Evolutionary conservation across 2,888 invertebrate genomes (phyloP), one percentile per base, ranked within the genome.

Genomic region (Papilio protenor): DNA sequence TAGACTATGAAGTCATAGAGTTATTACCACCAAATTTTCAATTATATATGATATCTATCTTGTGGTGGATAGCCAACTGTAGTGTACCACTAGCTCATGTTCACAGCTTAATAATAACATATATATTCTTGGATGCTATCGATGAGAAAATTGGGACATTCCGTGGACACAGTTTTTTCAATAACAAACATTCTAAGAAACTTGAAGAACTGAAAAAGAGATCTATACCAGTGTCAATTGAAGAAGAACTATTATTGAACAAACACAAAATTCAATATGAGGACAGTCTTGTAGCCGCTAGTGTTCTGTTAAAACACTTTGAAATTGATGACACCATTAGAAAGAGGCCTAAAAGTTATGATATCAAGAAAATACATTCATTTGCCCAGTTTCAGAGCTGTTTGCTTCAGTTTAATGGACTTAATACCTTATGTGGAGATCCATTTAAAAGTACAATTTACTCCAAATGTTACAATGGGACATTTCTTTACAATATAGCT

Each of bases 401-500:
- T 84, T 86, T 96, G 57, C 90, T 92, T 14, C 95, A 96, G 82
- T 88, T 95, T 2, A 95, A 95, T 82, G 91, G 95, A 83, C 89
- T 98, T 14, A 98, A 98, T 90, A 93, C 91, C 1, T 85, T 98
- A 59, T 94, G 97, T 74, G 92, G 95, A 77, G 92, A 89, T 78
- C 96, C 96, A 0, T 96, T 96, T 84, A 86, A 93, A 55, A 89
- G 92, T 81, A 95, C 96, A 61, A 90, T 93, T 57, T 95, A 96
- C 85, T 95, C 95, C n/a, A 95, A 96, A 83, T 93, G 96, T 80
- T 97, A 95, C 82, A 97, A 97, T 89, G 97, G 98, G 0, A 97
- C 97, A 0, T 96, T 97, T 88, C 87, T 97, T 1, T 98, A 97
- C 84, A 98, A 98, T 91, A 90, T 97, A 45, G 96, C 96, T 78